A percentile compares a stretch with the other conserved stretches of the same genome.
Conservation (phyloP, 1,140 invertebrate genomes). For the Pseudomyrmex flavicornis region DNA sequence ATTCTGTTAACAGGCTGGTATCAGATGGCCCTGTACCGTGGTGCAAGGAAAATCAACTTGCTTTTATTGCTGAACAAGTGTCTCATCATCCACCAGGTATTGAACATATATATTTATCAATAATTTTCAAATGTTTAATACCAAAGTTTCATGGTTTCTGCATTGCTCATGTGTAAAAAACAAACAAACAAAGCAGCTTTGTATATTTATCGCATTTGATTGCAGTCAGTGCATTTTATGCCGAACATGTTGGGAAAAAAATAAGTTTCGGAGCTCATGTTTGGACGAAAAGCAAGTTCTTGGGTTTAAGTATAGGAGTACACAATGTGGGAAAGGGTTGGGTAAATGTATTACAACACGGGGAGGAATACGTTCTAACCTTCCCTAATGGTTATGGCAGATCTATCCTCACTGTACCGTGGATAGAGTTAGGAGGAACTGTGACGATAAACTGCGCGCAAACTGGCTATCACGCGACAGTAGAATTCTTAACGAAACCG, state of each 20-base stretch:
- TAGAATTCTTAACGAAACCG: constrained; percentile 98
- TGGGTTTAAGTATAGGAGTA: constrained; percentile 97
- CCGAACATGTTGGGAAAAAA: constrained; percentile 95
- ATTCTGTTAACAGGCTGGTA: constrained; percentile 83
- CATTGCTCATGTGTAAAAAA: too few relatives aligned
- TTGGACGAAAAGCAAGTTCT: constrained; percentile 99
- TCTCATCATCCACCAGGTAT: constrained; percentile 99
- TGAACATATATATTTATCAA: constrained; percentile 42
- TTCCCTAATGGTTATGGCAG: constrained; percentile 99
- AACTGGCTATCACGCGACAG: constrained; percentile 94
- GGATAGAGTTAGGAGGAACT: constrained; percentile 97
- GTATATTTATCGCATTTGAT: constrained; percentile 62
- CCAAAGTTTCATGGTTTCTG: not conserved
- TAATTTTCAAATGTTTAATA: constrained; percentile 6
- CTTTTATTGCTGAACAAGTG: constrained; percentile 99
- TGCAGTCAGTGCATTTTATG: constrained; percentile 98
- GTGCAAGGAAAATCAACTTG: constrained; percentile 92
- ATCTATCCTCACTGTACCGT: constrained; percentile 97
- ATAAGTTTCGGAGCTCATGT: constrained; percentile 97
- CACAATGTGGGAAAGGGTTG: constrained; percentile 94
- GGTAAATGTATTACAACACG: constrained; percentile 92
- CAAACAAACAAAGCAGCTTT: not conserved
- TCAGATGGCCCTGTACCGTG: constrained; percentile 93
- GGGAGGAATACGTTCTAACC: constrained; percentile 96
- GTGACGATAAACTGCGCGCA: constrained; percentile 95